Evolutionary conservation across 2,797 vertebrate species (phyloP), one percentile per base, ranked within the genome.

Genomic region (Crocidura indochinensis): DNA sequence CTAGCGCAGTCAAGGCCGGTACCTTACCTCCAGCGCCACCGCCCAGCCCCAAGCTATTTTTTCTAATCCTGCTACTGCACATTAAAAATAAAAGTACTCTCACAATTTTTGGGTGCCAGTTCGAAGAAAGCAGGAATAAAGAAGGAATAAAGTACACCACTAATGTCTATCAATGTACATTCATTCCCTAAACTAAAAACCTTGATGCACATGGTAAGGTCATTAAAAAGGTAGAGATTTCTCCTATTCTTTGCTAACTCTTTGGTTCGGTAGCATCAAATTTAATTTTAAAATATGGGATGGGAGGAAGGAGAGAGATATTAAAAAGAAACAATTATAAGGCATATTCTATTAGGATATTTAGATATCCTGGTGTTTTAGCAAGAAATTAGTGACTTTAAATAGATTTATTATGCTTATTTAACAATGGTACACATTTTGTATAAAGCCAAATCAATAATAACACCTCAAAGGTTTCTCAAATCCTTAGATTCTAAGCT

Each of bases 41-140:
- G n/a, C n/a, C n/a, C n/a, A n/a, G n/a, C n/a, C n/a, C n/a, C n/a
- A n/a, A 51, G 51, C 51, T 51, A 51, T 15, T 51, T 60, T 60
- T 17, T 17, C 56, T 19, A 60, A 5, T 6, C 56, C 56, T 60
- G 19, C 56, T 60, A 15, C 19, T 20, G 56, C 56, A 60, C 56
- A 60, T 60, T 60, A 19, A 0, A 53, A 74, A 79, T 71, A 86
- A 85, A 38, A 79, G 75, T 67, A 75, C 56, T 90, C 19, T 85
- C n/a, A 85, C n/a, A 92, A 64, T 69, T 95, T 93, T 92, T 47
- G 91, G 47, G 65, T 11, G 87, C 24, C n/a, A 87, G 49, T 92
- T 87, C 62, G 72, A 82, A 62, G 51, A 92, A 69, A 89, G 74
- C 24, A 91, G 44, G 76, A 60, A 60, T 15, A n/a, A 80, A 91